Conservation (phyloP, 2,797 vertebrate genomes). For the Mallotus villosus region DNA sequence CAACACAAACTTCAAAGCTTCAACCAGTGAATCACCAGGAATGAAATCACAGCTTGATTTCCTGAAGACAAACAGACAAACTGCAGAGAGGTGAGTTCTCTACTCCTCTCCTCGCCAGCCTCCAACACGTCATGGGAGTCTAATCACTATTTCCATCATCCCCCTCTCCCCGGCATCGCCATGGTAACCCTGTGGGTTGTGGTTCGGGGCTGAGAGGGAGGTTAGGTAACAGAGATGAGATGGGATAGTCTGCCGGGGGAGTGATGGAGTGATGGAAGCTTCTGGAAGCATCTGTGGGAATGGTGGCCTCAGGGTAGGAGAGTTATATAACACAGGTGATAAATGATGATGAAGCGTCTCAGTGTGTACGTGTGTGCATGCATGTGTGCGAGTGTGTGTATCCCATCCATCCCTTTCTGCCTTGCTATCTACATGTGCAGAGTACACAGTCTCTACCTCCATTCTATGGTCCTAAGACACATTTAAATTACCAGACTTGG, state of each 20-base stretch:
- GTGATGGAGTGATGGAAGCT: conserved; percentile 34
- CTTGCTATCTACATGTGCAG: too few relatives aligned
- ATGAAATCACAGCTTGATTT: too few relatives aligned
- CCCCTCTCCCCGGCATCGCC: not conserved
- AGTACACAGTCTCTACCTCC: too few relatives aligned
- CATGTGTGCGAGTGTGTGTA: not conserved
- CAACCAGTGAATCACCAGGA: too few relatives aligned
- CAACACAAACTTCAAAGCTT: conserved; percentile 6
- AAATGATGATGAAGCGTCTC: not conserved
- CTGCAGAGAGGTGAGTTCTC: too few relatives aligned
- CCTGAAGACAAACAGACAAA: too few relatives aligned
- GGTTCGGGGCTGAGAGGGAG: not conserved
- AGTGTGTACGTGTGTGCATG: not conserved
- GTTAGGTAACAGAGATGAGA: conserved; percentile 37
- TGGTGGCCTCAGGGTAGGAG: conserved; percentile 22
- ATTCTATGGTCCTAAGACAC: too few relatives aligned
- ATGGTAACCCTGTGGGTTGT: not conserved
- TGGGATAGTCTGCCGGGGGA: conserved; percentile 29
- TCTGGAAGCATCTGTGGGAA: conserved; percentile 36
- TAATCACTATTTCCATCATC: not conserved
- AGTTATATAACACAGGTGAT: not conserved
- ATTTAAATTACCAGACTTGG: too few relatives aligned
- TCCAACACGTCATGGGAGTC: not conserved
- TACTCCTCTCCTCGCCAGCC: not conserved
- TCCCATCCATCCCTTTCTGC: not conserved